These are phyloP conservation scores for Euwallacea similis DNA, from an alignment of 1,140 invertebrate genomes.

Conservation along the genomic window DNA sequence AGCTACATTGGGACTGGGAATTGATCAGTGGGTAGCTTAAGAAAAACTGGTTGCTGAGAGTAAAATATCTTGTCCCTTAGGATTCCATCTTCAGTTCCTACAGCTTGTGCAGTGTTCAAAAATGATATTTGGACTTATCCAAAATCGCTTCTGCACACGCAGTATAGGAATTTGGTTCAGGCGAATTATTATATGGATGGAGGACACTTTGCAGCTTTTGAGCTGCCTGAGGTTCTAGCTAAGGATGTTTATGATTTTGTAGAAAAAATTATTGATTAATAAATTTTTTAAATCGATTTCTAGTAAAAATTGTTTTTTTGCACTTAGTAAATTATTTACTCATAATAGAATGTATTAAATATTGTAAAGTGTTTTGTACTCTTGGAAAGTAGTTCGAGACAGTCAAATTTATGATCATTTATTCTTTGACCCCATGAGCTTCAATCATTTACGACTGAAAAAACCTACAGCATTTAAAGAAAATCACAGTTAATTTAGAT, in stretches of 20 bases:
- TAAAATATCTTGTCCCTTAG: conserved; percentile 55
- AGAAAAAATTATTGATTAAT: conserved; percentile 33
- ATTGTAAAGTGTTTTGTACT: no score
- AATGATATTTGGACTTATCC: conserved; percentile 64
- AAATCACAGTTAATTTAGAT: no score
- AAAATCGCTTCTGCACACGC: conserved; percentile 61
- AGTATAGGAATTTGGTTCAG: conserved; percentile 66
- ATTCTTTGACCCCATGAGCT: no score
- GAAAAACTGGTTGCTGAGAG: background rate
- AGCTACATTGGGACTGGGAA: conserved; percentile 15
- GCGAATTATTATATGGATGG: conserved; percentile 64
- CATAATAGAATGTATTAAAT: no score
- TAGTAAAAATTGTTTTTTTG: no score
- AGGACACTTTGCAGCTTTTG: conserved; percentile 85
- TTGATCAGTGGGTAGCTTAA: conserved; percentile 17
- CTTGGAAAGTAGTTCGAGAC: no score
- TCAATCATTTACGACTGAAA: no score
- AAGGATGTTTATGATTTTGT: conserved; percentile 59
- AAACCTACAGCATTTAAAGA: no score
- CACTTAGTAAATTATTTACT: no score
- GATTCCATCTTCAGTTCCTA: conserved; percentile 63
- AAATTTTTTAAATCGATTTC: no score
- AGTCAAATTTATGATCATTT: no score
- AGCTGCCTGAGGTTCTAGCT: conserved; percentile 71
- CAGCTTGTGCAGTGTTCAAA: conserved; percentile 66